These are phyloP conservation scores for Cordylochernes scorpioides DNA, from an alignment of 2,888 invertebrate genomes.

Conservation along the genomic window DNA sequence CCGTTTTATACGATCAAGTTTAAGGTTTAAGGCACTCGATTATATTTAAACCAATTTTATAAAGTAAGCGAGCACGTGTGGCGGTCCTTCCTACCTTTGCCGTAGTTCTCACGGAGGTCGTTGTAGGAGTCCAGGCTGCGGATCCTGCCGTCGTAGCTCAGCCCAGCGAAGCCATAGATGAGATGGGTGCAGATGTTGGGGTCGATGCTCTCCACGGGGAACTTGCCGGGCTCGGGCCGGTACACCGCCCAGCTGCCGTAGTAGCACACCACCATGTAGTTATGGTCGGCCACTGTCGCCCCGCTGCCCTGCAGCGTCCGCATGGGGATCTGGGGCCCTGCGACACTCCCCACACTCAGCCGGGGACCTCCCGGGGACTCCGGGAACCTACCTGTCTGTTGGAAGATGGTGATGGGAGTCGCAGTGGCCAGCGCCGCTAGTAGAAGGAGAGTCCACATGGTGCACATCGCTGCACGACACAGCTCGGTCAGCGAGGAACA, in stretches of 20 bases:
- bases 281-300: too few relatives aligned
- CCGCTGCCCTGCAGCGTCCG: too few relatives aligned
- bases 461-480: too few relatives aligned
- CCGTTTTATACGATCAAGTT: not conserved
- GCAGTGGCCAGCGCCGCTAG: too few relatives aligned
- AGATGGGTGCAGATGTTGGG: conserved; percentile 41
- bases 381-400: too few relatives aligned
- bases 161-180: conserved; percentile 42
- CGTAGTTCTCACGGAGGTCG: conserved; percentile 35
- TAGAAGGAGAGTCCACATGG: too few relatives aligned
- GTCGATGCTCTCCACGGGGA: conserved; percentile 35
- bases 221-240: conserved; percentile 22
- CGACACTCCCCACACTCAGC: too few relatives aligned
- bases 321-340: too few relatives aligned
- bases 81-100: conserved; percentile 23
- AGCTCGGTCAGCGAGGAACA: too few relatives aligned
- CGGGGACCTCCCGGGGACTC: too few relatives aligned
- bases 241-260: conserved; percentile 41
- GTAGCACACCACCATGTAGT: conserved; percentile 35
- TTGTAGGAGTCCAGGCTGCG: conserved; percentile 31
- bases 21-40: not conserved
- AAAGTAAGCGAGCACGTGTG: not conserved
- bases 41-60: too few relatives aligned
- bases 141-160: conserved; percentile 32
- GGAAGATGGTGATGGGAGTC: too few relatives aligned